Percentiles rank a stretch among this genome's conserved stretches.
These are phyloP conservation scores for Fabriciana adippe DNA, from an alignment of 2,888 invertebrate species.

Conservation along the genomic window DNA sequence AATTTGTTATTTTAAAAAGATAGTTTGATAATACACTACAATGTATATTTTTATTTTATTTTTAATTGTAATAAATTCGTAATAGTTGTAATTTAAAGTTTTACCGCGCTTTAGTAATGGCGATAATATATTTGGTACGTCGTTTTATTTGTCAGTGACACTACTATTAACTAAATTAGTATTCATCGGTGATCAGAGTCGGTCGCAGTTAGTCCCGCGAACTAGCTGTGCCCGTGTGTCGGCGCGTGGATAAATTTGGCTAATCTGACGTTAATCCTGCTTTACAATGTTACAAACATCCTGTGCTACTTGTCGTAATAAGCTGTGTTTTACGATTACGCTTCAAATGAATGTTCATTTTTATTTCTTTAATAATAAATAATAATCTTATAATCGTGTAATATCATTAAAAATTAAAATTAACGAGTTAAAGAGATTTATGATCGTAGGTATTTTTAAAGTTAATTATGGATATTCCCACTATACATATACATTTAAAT, in stretches of 20 bases:
- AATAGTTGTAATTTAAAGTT: no score
- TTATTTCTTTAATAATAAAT: no score
- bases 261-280: slow-evolving; percentile 15
- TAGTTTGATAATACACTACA: no score
- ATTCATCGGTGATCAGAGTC: slow-evolving; percentile 51
- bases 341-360: no score
- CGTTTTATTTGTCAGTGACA: slow-evolving; percentile 45
- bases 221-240: slow-evolving; percentile 63
- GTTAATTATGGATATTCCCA: not conserved
- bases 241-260: slow-evolving; percentile 48
- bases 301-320: not conserved
- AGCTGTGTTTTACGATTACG: not conserved
- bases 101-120: no score
- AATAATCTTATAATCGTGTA: no score
- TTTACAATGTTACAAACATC: slow-evolving; percentile 2
- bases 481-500: not conserved
- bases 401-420: no score
- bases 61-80: no score
- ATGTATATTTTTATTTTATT: no score
- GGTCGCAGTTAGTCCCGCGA: slow-evolving; percentile 68
- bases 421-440: no score
- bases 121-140: not conserved
- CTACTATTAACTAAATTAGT: slow-evolving; percentile 54
- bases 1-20: no score
- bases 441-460: not conserved